Base-by-base conservation (phyloP, 2,888 invertebrate species). In the Zygaena filipendulae region DNA sequence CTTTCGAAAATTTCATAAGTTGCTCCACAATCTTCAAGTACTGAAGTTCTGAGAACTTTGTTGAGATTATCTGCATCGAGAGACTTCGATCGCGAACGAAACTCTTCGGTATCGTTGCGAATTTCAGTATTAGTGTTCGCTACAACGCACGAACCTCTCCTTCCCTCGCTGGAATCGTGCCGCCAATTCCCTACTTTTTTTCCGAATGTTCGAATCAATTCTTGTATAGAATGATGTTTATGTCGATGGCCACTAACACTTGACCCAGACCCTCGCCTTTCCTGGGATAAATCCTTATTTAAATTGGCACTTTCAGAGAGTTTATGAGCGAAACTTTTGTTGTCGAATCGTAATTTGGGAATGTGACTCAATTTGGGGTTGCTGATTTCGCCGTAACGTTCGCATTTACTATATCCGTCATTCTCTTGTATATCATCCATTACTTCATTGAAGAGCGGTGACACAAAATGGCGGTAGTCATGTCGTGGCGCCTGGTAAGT, bases 1-100 rank as follows among this genome's bases (percentile, higher is more conserved):
- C 84, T 82, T 42, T 92, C 91, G 60, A 86, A 92, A 49, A 92
- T 91, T 56, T 86, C 83, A 56, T 92, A 92, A 3, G 91, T 92
- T 5, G 90, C 84, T 27, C 88, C 91, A 54, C 91, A 91, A 54
- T 92, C 92, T 35, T 84, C 83, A n/a, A 87, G 69, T 33, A 83
- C 66, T 34, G 80, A 81, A 41, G 79, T 67, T 31, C 39, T 52
- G 4, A 47, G 25, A 22, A 58, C 34, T 42, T 52, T 57, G 21
- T 81, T 62, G 26, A 82, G 64, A 25, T 83, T 66, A 29, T 81
- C 82, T 4, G 74, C 82, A 57, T 92, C 92, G 43, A 92, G 72
- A 25, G 91, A 91, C 54, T 91, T 91, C 21, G 91, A 91, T 24
- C 92, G 81, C 23, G 84, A 84, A 10, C 92, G 81, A 53, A 91